Percentiles rank a stretch among this genome's conserved stretches.
Evolutionary conservation across 2,888 invertebrate species (phyloP).

Genomic region (Lottia scabra): DNA sequence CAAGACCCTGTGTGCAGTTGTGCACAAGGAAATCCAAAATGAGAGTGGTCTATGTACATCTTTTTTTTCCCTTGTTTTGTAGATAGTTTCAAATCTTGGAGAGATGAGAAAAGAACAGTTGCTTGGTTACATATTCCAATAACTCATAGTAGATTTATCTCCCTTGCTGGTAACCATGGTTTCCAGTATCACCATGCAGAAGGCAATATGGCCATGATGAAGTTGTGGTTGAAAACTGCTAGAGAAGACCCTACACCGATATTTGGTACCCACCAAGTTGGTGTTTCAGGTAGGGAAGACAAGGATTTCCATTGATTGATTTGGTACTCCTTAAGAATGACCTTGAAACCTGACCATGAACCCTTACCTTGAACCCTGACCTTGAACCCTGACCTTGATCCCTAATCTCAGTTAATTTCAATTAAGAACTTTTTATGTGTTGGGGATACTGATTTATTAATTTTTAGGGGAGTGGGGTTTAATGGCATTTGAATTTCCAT

Average conservation of each 20-base stretch:
- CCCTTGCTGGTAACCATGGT: conserved; percentile 51
- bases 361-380: too few relatives aligned
- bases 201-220: conserved; percentile 47
- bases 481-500: too few relatives aligned
- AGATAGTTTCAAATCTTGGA: conserved; percentile 54
- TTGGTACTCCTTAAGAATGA: too few relatives aligned
- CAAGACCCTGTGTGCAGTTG: too few relatives aligned
- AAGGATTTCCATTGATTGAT: too few relatives aligned
- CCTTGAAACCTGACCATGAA: neutral
- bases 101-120: conserved; percentile 36
- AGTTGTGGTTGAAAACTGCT: conserved; percentile 50
- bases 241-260: conserved; percentile 46
- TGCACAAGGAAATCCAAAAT: too few relatives aligned
- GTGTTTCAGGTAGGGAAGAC: conserved; percentile 63
- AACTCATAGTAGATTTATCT: conserved; percentile 43
- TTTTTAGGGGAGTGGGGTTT: too few relatives aligned
- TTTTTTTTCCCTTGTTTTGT: neutral
- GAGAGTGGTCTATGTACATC: too few relatives aligned
- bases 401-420: too few relatives aligned
- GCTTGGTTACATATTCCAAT: conserved; percentile 61
- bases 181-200: conserved; percentile 66
- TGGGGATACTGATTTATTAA: too few relatives aligned
- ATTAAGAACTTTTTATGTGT: too few relatives aligned
- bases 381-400: too few relatives aligned
- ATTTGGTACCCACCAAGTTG: conserved; percentile 66